Conservation (phyloP, 2,797 vertebrate species). For the Falco biarmicus region DNA sequence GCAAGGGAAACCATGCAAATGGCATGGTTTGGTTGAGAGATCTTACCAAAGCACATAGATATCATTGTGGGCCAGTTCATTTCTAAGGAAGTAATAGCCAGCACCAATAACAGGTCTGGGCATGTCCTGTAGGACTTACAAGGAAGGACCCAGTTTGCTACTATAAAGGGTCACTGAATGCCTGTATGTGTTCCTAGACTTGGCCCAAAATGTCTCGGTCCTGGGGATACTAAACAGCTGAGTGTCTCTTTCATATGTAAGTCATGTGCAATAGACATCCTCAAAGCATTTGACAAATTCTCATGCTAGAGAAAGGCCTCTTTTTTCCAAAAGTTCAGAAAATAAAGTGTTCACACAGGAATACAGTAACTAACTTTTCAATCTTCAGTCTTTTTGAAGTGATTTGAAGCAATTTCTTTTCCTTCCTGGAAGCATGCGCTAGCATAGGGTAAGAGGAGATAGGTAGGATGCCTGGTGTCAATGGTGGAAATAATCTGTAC, state of each 20-base stretch:
- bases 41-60: background rate
- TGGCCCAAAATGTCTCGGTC: background rate
- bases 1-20: background rate
- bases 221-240: background rate
- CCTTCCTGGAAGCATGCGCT: background rate
- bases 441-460: background rate
- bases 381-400: background rate
- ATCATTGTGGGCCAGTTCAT: background rate
- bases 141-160: background rate
- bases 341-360: background rate
- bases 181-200: background rate
- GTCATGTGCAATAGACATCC: accelerated
- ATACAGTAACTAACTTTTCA: background rate
- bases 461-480: background rate
- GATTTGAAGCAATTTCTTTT: background rate
- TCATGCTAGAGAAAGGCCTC: background rate
- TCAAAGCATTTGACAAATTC: background rate
- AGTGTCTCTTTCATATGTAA: background rate
- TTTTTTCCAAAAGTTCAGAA: background rate
- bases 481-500: background rate
- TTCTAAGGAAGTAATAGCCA: background rate
- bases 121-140: accelerated
- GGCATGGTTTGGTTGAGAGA: background rate
- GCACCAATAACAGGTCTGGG: accelerated
- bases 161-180: background rate